phyloP scores from a whole-genome alignment of 2,888 invertebrate genomes.

The Apocheima hispidaria region DNA sequence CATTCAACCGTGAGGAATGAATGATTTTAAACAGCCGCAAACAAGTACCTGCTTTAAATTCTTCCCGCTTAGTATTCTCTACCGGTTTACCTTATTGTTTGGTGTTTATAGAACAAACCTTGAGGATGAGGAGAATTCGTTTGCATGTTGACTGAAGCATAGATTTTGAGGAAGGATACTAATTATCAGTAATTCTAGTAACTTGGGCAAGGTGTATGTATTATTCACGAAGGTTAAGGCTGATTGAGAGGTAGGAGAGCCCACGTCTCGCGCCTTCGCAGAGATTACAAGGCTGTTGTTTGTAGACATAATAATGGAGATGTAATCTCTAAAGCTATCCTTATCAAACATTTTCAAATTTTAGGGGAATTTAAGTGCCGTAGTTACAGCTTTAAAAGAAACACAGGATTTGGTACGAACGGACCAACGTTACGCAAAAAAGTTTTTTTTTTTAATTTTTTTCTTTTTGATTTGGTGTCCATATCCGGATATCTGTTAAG shows the following conservation, averaged over 20 bases:
- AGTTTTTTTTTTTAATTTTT: no score
- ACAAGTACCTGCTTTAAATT: constrained; percentile 71
- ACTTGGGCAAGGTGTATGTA: constrained; percentile 11
- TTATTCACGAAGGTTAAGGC: constrained; percentile 38
- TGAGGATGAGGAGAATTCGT: constrained; percentile 28
- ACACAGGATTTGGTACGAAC: no score
- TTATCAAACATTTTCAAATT: not conserved
- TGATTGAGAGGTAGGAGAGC: constrained; percentile 39
- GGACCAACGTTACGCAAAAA: no score
- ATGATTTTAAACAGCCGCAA: constrained; percentile 70
- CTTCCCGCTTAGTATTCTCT: constrained; percentile 54
- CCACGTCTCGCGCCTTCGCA: constrained; percentile 27
- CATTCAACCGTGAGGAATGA: constrained; percentile 75
- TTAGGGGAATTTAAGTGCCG: not conserved
- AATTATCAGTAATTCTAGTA: not conserved
- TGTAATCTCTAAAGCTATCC: not conserved
- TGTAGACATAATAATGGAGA: constrained; percentile 20
- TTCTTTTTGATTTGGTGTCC: no score
- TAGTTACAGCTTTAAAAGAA: no score
- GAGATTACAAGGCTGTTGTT: constrained; percentile 35
- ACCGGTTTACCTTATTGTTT: constrained; percentile 48
- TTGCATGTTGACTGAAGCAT: constrained; percentile 26
- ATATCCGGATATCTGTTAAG: no score
- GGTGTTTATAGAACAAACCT: constrained; percentile 40
- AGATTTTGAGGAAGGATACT: constrained; percentile 19